Evolutionary conservation across 2,888 invertebrate genomes (phyloP).

Genomic region (Leptinotarsa rubiginosa): DNA sequence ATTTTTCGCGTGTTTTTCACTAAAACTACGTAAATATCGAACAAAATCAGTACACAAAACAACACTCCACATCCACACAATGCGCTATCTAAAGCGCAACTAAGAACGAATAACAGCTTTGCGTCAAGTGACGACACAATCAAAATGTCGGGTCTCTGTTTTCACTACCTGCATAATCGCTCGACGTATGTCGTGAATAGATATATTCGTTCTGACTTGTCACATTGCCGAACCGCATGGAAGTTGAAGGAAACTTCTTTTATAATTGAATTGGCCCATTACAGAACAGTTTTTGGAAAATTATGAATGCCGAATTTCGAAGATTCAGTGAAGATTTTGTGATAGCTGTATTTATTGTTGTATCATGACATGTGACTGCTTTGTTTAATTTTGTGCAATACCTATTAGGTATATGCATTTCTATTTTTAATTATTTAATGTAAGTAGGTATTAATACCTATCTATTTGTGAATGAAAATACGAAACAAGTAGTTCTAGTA

Average conservation of each 20-base stretch:
- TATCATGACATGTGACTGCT: not conserved
- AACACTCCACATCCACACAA: conserved; percentile 56
- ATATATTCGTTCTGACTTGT: conserved; percentile 29
- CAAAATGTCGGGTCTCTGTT: conserved; percentile 28
- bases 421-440: conserved; percentile 27
- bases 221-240: conserved; percentile 27
- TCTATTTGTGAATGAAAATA: not conserved
- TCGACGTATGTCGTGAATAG: conserved; percentile 29
- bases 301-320: not conserved
- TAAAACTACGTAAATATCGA: conserved; percentile 57
- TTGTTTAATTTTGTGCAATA: conserved; percentile 28
- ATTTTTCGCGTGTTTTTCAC: conserved; percentile 62
- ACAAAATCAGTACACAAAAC: conserved; percentile 46
- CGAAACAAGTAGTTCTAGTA: not conserved
- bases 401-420: conserved; percentile 2
- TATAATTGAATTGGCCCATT: conserved; percentile 5
- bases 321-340: too few relatives aligned
- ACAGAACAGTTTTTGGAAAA: conserved; percentile 3
- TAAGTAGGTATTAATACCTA: not conserved
- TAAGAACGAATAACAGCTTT: conserved; percentile 54
- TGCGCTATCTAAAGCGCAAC: conserved; percentile 62
- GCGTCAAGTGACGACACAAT: conserved; percentile 36
- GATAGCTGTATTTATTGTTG: too few relatives aligned
- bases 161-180: not conserved
- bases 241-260: conserved; percentile 16